These are phyloP conservation scores for Dicrostonyx torquatus DNA, from an alignment of 2,797 vertebrate genomes.

Conservation along the genomic window DNA sequence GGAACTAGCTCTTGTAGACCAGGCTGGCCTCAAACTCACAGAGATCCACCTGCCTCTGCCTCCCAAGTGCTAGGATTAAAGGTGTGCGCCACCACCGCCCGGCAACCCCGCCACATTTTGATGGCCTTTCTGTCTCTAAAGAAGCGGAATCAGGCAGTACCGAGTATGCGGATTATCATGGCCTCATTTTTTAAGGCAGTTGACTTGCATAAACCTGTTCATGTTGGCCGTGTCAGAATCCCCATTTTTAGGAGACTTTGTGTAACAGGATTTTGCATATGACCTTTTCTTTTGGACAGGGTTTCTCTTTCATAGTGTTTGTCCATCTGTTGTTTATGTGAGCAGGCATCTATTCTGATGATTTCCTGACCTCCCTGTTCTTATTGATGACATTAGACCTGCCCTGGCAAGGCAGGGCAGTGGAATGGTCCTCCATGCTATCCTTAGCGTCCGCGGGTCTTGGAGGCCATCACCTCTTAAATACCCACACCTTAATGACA, in stretches of 20 bases:
- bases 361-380: background rate
- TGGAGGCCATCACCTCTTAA: background rate
- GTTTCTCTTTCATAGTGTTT: background rate
- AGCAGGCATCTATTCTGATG: background rate
- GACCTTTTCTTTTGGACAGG: background rate
- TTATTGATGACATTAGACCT: background rate
- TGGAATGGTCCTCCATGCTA: background rate
- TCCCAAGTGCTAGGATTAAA: too few species aligned
- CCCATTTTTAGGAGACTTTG: background rate
- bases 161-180: background rate
- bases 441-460: background rate
- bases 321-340: background rate
- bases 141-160: background rate
- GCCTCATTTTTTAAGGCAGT: background rate
- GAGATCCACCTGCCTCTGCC: too few species aligned
- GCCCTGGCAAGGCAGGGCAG: background rate
- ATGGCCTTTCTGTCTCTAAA: background rate
- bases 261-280: background rate
- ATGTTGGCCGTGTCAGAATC: background rate
- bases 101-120: too few species aligned
- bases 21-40: too few species aligned
- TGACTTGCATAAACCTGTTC: background rate
- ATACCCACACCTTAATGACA: too few species aligned
- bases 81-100: accelerated
- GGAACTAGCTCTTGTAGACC: too few species aligned